Conservation (phyloP, 2,888 invertebrate species). For the Cosmia trapezina region DNA sequence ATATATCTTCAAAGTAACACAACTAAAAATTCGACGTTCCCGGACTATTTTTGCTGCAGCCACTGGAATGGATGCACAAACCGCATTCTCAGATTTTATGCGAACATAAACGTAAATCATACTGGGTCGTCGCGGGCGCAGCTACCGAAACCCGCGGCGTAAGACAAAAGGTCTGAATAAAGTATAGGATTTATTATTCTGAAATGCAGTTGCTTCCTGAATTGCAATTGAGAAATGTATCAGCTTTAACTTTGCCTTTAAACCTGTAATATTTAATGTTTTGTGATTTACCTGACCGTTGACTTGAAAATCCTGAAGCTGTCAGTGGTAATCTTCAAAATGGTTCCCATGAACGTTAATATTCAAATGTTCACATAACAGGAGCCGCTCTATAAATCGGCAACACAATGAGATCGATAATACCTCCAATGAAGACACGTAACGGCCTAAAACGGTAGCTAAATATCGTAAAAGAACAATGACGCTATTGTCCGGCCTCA, state of each 20-base stretch:
- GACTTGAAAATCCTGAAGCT: not conserved
- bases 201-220: constrained; percentile 27
- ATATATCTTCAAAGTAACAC: constrained; percentile 29
- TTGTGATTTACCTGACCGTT: not conserved
- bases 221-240: constrained; percentile 4
- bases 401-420: constrained; percentile 87
- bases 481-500: constrained; percentile 74
- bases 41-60: constrained; percentile 42
- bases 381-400: constrained; percentile 84
- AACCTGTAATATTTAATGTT: not conserved
- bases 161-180: constrained; percentile 60
- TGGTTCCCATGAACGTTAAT: constrained; percentile 86
- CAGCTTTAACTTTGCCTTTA: not conserved
- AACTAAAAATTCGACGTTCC: constrained; percentile 39
- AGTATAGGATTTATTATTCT: constrained; percentile 47
- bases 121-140: constrained; percentile 56
- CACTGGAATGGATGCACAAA: constrained; percentile 64
- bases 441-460: constrained; percentile 88
- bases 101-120: constrained; percentile 77
- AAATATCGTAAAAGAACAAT: constrained; percentile 85
- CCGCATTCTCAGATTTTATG: constrained; percentile 76
- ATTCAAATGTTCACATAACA: constrained; percentile 79
- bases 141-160: constrained; percentile 66
- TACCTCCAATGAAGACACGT: constrained; percentile 81
- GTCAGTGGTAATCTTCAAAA: constrained; percentile 56